Evolutionary conservation across 2,888 invertebrate species (phyloP).

Genomic region (Scaptomyza parva): DNA sequence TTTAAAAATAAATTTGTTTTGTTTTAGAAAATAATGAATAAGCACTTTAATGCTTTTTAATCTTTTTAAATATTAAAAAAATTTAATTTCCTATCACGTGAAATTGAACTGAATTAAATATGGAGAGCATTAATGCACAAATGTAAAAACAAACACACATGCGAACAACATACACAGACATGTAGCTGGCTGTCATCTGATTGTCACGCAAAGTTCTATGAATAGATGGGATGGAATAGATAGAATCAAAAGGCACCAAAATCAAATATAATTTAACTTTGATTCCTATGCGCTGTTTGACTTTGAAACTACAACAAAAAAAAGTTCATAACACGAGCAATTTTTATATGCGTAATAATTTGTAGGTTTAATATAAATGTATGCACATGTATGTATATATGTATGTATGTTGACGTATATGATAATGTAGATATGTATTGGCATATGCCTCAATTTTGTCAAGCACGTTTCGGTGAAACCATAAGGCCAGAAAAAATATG

Average conservation of each 20-base stretch:
- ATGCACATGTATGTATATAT: slow-evolving; percentile 11
- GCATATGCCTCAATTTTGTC: slow-evolving; percentile 53
- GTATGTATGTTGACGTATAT: slow-evolving; percentile 8
- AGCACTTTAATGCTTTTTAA: no score
- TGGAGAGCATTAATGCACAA: neutral
- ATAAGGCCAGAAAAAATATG: slow-evolving; percentile 68
- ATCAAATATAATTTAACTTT: slow-evolving; percentile 37
- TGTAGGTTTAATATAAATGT: slow-evolving; percentile 11
- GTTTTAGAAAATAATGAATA: no score
- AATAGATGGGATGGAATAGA: slow-evolving; percentile 15
- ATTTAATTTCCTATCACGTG: neutral
- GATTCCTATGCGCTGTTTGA: slow-evolving; percentile 21
- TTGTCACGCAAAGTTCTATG: slow-evolving; percentile 33
- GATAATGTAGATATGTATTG: slow-evolving; percentile 18
- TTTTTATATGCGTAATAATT: slow-evolving; percentile 3
- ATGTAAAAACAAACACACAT: neutral
- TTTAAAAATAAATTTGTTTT: no score
- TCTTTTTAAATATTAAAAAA: neutral
- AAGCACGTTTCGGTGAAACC: slow-evolving; percentile 74
- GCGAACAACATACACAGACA: neutral
- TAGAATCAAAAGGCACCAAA: slow-evolving; percentile 18
- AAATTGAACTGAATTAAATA: neutral
- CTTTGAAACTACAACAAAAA: slow-evolving; percentile 19
- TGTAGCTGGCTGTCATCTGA: slow-evolving; percentile 14
- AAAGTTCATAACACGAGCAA: slow-evolving; percentile 25